Percentiles rank a stretch among this genome's conserved stretches.
These are phyloP conservation scores for Bambusicola thoracicus DNA, from an alignment of 2,113 vertebrate species.

Conservation along the genomic window DNA sequence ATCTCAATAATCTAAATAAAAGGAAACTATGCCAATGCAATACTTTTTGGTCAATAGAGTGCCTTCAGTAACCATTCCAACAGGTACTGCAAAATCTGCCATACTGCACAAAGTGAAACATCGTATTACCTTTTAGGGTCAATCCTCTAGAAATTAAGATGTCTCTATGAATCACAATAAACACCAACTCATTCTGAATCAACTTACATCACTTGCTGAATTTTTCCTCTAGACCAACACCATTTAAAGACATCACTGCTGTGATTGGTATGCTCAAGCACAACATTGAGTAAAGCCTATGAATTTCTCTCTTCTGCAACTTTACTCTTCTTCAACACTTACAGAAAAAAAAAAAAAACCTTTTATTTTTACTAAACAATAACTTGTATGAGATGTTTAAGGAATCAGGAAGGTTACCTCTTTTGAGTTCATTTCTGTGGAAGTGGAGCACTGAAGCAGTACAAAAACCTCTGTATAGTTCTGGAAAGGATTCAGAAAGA, in stretches of 20 bases:
- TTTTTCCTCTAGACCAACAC: not conserved
- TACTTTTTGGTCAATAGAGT: not conserved
- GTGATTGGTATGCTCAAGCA: fast-evolving
- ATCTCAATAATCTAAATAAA: not conserved
- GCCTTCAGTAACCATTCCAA: not conserved
- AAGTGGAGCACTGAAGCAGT: not conserved
- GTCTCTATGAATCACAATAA: not conserved
- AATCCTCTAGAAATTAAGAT: not conserved
- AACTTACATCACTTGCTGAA: not conserved
- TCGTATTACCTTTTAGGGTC: not conserved
- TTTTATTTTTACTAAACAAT: not conserved
- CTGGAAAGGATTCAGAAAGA: not conserved
- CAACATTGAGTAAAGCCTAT: not conserved
- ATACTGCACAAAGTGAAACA: not conserved
- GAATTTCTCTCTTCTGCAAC: not conserved
- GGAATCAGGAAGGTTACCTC: not conserved
- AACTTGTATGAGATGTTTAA: not conserved
- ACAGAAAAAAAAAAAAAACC: too few relatives aligned
- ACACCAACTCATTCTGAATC: not conserved
- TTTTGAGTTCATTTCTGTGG: not conserved
- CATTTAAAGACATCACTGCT: not conserved
- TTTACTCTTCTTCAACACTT: not conserved
- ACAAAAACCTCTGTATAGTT: not conserved
- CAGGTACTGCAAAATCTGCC: not conserved
- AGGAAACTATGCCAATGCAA: not conserved